These are phyloP conservation scores for Heliothis peltigera DNA, from an alignment of 2,888 invertebrate genomes.

Conservation along the genomic window DNA sequence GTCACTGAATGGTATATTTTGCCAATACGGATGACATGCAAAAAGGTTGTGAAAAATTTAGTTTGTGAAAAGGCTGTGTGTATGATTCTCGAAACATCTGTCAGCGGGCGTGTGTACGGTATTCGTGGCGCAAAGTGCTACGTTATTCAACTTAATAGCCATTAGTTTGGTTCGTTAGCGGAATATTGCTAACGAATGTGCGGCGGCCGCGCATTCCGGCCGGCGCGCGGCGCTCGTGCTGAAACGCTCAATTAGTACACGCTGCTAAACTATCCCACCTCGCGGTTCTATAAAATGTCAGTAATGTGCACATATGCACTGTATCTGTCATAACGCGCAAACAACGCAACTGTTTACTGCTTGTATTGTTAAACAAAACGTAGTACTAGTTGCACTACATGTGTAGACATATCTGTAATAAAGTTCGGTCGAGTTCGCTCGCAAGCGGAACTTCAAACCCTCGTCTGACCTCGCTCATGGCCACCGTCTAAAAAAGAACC, in stretches of 20 bases:
- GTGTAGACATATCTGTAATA: conserved; percentile 18
- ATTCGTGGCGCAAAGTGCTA: conserved; percentile 83
- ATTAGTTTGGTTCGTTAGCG: conserved; percentile 89
- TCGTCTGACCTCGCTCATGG: conserved; percentile 22
- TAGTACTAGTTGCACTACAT: conserved; percentile 1
- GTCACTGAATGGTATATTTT: conserved; percentile 47
- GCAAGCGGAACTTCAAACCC: conserved; percentile 11
- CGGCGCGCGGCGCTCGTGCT: conserved; percentile 69
- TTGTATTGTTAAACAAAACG: conserved; percentile 15
- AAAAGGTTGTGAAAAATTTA: conserved; percentile 47
- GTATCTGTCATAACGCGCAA: conserved; percentile 39
- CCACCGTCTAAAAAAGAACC: conserved; percentile 6
- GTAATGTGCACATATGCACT: conserved; percentile 68
- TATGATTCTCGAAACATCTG: conserved; percentile 72
- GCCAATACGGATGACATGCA: conserved; percentile 41
- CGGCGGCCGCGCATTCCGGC: conserved; percentile 78
- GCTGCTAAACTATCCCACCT: conserved; percentile 74
- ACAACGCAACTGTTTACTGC: conserved; percentile 28
- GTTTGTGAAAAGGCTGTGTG: conserved; percentile 56
- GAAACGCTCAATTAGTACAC: conserved; percentile 86
- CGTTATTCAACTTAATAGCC: conserved; percentile 89
- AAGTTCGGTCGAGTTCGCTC: conserved; percentile 4
- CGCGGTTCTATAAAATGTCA: conserved; percentile 74
- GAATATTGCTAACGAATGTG: conserved; percentile 89
- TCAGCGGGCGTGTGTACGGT: conserved; percentile 74